These are phyloP conservation scores for Heliornis fulica DNA, from an alignment of 2,113 vertebrate genomes.

Conservation along the genomic window DNA sequence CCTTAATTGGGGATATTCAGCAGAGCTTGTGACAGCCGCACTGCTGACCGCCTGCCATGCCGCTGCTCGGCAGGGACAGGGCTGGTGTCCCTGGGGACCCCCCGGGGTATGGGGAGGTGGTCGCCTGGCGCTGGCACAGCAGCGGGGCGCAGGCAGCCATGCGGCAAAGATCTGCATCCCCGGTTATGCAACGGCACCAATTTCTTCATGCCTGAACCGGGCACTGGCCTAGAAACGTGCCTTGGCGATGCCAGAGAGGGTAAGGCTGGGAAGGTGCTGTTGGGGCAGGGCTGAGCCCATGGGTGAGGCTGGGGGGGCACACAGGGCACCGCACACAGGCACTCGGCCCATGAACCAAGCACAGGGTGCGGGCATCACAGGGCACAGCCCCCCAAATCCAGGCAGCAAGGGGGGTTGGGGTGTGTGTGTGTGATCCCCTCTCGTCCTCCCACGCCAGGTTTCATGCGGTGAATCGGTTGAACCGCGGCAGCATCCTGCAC, in stretches of 20 bases:
- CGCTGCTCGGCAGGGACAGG: not conserved
- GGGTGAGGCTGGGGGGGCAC: not conserved
- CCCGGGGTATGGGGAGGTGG: fast-evolving
- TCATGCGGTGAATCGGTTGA: not conserved
- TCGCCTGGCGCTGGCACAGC: not conserved
- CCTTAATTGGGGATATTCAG: not conserved
- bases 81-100: not conserved
- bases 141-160: not conserved
- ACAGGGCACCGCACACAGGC: fast-evolving
- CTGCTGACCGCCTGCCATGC: not conserved
- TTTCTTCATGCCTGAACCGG: conserved; percentile 54
- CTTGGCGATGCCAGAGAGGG: not conserved
- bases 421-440: not conserved
- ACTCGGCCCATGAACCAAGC: fast-evolving
- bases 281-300: not conserved
- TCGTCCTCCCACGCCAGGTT: not conserved
- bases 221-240: conserved; percentile 59
- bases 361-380: no score
- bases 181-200: conserved; percentile 21
- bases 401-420: fast-evolving
- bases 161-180: conserved; percentile 22
- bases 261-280: not conserved
- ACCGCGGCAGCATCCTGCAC: not conserved
- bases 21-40: not conserved
- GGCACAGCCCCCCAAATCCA: fast-evolving